Percentiles rank a stretch among this genome's conserved stretches.
Conservation (phyloP, 2,797 vertebrate species). For the Halcyon badia region DNA sequence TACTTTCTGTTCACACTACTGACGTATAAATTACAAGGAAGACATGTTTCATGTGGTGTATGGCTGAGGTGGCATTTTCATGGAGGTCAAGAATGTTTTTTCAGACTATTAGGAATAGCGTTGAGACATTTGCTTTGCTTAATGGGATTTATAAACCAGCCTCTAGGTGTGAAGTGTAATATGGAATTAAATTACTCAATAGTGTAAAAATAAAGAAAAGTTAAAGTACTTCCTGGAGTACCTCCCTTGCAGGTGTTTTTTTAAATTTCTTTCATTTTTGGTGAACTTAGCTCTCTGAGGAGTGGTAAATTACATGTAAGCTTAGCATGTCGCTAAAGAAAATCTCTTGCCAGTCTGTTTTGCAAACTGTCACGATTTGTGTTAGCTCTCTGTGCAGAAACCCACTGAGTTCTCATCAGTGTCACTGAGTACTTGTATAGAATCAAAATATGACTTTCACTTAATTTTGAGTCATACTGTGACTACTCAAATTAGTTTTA, state of each 20-base stretch:
- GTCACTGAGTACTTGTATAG: not conserved
- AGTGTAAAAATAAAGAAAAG: not conserved
- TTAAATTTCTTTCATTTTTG: not conserved
- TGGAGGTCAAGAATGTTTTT: not conserved
- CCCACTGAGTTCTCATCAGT: not conserved
- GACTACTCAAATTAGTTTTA: not conserved
- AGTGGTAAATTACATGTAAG: not conserved
- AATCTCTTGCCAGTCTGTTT: not conserved
- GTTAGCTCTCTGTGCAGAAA: not conserved
- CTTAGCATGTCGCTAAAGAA: not conserved
- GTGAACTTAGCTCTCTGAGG: not conserved
- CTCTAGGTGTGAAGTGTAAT: not conserved
- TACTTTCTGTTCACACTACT: not conserved
- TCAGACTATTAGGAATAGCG: not conserved
- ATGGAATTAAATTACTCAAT: not conserved
- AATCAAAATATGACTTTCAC: not conserved
- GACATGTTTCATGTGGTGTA: not conserved
- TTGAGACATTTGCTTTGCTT: not conserved
- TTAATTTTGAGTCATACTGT: not conserved
- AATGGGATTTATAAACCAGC: not conserved
- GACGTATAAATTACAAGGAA: not conserved
- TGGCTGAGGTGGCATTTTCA: not conserved
- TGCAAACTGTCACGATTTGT: not conserved
- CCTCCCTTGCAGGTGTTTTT: not conserved
- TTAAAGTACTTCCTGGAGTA: not conserved